Conservation (phyloP, 2,888 invertebrate genomes). For the Apotomis betuletana region DNA sequence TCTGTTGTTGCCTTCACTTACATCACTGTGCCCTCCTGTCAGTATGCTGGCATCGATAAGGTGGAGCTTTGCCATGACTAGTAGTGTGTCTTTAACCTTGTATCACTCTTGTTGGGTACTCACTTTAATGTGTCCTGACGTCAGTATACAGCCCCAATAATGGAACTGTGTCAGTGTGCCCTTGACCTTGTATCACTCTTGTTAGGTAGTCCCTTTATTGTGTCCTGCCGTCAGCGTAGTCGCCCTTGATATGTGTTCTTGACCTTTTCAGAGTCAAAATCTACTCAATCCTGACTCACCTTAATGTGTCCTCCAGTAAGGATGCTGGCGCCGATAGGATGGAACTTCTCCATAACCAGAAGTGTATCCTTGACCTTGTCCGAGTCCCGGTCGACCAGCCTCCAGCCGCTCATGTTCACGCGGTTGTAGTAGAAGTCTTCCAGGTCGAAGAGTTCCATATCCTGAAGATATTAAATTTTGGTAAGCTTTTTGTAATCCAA, state of each 20-base stretch:
- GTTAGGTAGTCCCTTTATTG: too few relatives aligned
- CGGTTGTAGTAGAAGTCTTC: conserved; percentile 97
- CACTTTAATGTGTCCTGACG: too few relatives aligned
- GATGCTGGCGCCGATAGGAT: conserved; percentile 91
- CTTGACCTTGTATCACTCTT: too few relatives aligned
- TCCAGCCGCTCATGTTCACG: conserved; percentile 97
- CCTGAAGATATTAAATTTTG: conserved; percentile 77
- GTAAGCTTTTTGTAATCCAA: too few relatives aligned
- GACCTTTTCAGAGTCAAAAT: background rate
- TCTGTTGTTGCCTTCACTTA: conserved; percentile 42
- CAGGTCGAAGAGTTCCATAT: conserved; percentile 93
- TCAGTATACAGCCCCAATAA: too few relatives aligned
- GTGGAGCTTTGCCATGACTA: conserved; percentile 94
- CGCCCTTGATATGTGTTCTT: background rate
- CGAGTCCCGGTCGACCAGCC: conserved; percentile 92
- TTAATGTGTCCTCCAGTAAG: conserved; percentile 84
- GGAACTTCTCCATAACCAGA: conserved; percentile 94
- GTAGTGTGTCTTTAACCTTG: conserved; percentile 88
- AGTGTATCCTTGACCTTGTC: conserved; percentile 89
- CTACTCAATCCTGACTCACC: conserved; percentile 50
- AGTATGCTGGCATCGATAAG: conserved; percentile 92
- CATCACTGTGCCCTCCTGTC: conserved; percentile 83
- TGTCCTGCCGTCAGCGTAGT: too few relatives aligned
- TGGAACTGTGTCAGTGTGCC: too few relatives aligned
- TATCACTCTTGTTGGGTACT: conserved; percentile 70